phyloP scores from a whole-genome alignment of 2,797 vertebrate genomes.

The Protonibea diacanthus region DNA sequence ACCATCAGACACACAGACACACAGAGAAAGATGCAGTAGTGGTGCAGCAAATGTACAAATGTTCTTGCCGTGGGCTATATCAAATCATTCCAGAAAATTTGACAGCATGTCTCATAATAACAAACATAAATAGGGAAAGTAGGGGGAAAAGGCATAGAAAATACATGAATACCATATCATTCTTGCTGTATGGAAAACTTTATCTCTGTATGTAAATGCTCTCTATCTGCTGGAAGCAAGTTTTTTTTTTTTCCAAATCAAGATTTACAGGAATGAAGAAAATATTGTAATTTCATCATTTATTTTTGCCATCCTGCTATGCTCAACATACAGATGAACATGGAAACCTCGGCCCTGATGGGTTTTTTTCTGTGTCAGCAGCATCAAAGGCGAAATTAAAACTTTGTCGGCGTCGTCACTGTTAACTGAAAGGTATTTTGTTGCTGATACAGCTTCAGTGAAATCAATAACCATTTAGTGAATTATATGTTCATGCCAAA shows the following conservation, averaged over 20 bases:
- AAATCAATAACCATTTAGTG: constrained; percentile 78
- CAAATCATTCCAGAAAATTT: constrained; percentile 59
- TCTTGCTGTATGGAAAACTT: constrained; percentile 36
- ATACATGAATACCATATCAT: constrained; percentile 32
- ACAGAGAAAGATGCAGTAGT: constrained; percentile 13
- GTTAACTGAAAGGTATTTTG: constrained; percentile 59
- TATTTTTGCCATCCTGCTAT: not conserved
- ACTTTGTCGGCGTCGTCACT: constrained; percentile 48
- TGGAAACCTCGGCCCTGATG: not conserved
- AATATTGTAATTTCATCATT: constrained; percentile 6
- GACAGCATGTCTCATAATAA: constrained; percentile 55
- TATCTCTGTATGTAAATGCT: constrained; percentile 45
- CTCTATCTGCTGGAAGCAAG: constrained; percentile 27
- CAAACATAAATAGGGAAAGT: constrained; percentile 48
- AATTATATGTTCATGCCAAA: constrained; percentile 75
- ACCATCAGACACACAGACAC: constrained; percentile 7
- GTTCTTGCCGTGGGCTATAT: constrained; percentile 44
- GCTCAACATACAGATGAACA: constrained; percentile 15
- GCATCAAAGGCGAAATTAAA: constrained; percentile 38
- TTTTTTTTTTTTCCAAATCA: constrained; percentile 24
- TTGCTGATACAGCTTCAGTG: constrained; percentile 70
- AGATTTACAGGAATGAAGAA: constrained; percentile 4
- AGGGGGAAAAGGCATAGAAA: constrained; percentile 17
- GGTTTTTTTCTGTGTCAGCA: constrained; percentile 47
- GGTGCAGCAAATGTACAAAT: constrained; percentile 37